Conservation (phyloP, 1,140 invertebrate species). For the Calycopis cecrops region DNA sequence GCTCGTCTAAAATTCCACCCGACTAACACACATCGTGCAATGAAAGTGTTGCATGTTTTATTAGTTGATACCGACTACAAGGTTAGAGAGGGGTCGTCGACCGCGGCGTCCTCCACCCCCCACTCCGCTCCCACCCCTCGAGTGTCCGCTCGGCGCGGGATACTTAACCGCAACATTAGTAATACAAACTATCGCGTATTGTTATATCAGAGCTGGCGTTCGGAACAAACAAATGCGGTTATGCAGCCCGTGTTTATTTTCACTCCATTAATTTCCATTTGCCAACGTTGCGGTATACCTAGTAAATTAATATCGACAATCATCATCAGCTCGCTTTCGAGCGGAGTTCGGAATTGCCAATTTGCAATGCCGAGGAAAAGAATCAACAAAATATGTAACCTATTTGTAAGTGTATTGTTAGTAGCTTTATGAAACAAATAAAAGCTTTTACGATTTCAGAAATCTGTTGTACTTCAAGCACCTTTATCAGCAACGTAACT, state of each 20-base stretch:
- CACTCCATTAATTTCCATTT: slow-evolving; percentile 9
- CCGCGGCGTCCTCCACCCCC: slow-evolving; percentile 14
- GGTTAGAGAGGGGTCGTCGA: slow-evolving; percentile 24
- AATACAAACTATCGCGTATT: slow-evolving; percentile 15
- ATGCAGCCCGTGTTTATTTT: slow-evolving; percentile 5
- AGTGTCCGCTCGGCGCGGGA: slow-evolving; percentile 14
- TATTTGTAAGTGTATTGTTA: too few relatives aligned
- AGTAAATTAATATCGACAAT: neutral
- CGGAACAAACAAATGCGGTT: neutral
- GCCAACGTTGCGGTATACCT: neutral
- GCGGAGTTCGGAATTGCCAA: too few relatives aligned
- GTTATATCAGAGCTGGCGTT: too few relatives aligned
- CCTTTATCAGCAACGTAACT: too few relatives aligned
- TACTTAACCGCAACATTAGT: slow-evolving; percentile 23
- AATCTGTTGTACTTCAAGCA: too few relatives aligned
- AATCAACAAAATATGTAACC: too few relatives aligned
- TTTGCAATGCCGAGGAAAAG: too few relatives aligned
- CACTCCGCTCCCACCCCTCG: slow-evolving; percentile 11
- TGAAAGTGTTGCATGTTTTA: slow-evolving; percentile 11
- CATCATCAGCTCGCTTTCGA: too few relatives aligned
- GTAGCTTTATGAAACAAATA: too few relatives aligned
- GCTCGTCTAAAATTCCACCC: neutral
- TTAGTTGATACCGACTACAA: slow-evolving; percentile 26
- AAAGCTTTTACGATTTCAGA: too few relatives aligned
- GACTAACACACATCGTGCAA: slow-evolving; percentile 5